Base-by-base conservation (phyloP, 2,113 vertebrate species). In the Ariopsis seemanni region DNA sequence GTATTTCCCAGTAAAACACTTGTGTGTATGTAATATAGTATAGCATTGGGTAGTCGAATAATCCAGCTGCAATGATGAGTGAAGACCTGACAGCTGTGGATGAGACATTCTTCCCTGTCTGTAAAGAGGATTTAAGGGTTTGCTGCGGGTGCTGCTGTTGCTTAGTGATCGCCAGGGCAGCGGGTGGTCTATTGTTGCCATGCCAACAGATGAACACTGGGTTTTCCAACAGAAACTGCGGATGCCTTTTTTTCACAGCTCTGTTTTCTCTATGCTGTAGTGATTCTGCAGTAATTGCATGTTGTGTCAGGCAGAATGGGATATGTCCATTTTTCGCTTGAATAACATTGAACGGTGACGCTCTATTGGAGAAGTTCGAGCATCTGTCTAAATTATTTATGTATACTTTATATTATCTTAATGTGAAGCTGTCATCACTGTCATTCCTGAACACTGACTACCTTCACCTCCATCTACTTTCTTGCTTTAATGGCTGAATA, bases 131-230 rank as follows among this genome's bases (percentile, higher is more conserved):
- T 75, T 83, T 85, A 67, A 60, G 77, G 27, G 63, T 22, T 58
- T 72, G 69, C 75, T 72, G 57, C 57, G 6, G 55, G 63, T 62
- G 85, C n/a, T 52, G 71, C 71, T 72, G 81, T 72, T 55, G 82
- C 90, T 85, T 55, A 80, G 72, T 74, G 65, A 84, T 83, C 55
- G 14, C 20, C 80, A 3, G 71, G 63, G 69, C 63, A 83, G 42
- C 60, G 34, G 52, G 84, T 78, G 48, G 88, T 62, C 80, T 78
- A 27, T 69, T 57, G 91, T 92, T 92, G 90, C 77, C 89, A 92
- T 90, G 90, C 86, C 74, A 90, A 92, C 91, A 87, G 84, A 86
- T 90, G 89, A 89, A 88, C 83, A 89, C 86, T 67, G 87, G 83
- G 84, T 50, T 50, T 84, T 88, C 77, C 69, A 58, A n/a, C 48